Conservation (phyloP, 2,113 vertebrate genomes). For the Pitta sordida region DNA sequence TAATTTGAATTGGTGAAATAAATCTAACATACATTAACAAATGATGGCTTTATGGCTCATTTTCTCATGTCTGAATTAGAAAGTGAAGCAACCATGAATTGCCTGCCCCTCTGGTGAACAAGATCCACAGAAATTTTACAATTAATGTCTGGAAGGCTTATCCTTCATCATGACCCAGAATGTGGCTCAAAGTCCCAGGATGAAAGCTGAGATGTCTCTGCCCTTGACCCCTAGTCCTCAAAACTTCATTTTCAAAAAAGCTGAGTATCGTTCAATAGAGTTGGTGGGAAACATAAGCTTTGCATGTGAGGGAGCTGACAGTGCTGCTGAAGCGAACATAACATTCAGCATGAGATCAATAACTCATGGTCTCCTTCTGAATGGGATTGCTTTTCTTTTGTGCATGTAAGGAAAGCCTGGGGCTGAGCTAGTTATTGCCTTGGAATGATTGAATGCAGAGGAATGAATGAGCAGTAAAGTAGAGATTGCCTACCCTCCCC, state of each 20-base stretch:
- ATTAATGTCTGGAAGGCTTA: not conserved
- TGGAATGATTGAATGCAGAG: slow-evolving; percentile 13
- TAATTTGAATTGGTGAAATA: slow-evolving; percentile 30
- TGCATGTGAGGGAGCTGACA: slow-evolving; percentile 25
- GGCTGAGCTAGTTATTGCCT: slow-evolving; percentile 47
- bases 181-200: not conserved
- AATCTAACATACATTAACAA: slow-evolving; percentile 26
- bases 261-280: slow-evolving; percentile 41
- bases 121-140: too few relatives aligned
- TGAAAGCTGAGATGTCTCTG: slow-evolving; percentile 49
- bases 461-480: slow-evolving; percentile 32
- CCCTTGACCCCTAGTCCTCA: slow-evolving; percentile 5
- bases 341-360: slow-evolving; percentile 54
- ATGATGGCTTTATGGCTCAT: slow-evolving; percentile 30
- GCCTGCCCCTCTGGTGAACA: too few relatives aligned
- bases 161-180: not conserved
- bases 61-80: slow-evolving; percentile 11
- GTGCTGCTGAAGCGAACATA: slow-evolving; percentile 53
- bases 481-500: not conserved
- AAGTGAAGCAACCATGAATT: not conserved
- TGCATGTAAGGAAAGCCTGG: slow-evolving; percentile 50
- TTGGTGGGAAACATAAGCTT: slow-evolving; percentile 56
- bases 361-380: slow-evolving; percentile 54
- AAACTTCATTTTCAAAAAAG: slow-evolving; percentile 30
- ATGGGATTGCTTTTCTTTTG: slow-evolving; percentile 64